Conservation (phyloP, 2,888 invertebrate species). For the Apocheima hispidaria region DNA sequence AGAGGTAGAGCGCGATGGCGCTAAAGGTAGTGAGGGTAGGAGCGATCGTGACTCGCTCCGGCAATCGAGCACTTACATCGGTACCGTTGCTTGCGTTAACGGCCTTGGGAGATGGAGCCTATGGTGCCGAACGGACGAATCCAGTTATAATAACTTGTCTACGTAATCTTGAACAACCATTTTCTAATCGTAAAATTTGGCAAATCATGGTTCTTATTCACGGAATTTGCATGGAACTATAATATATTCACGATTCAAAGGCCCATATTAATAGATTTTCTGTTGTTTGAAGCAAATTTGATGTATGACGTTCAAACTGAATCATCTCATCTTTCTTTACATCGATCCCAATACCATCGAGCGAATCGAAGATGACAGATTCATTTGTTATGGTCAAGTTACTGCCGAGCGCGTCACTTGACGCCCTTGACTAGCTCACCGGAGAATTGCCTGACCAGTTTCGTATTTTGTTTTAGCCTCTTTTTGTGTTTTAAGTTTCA, state of each 20-base stretch:
- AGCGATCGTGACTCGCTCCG: constrained; percentile 71
- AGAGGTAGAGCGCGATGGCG: constrained; percentile 58
- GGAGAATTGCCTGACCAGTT: constrained; percentile 43
- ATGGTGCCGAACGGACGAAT: constrained; percentile 64
- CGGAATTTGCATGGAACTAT: neutral
- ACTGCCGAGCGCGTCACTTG: constrained; percentile 52
- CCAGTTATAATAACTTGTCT: constrained; percentile 54
- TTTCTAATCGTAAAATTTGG: neutral
- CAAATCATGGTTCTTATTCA: neutral
- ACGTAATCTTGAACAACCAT: constrained; percentile 33
- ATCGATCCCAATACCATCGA: constrained; percentile 45
- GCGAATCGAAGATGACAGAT: constrained; percentile 52
- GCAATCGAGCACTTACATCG: constrained; percentile 55
- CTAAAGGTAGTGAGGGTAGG: constrained; percentile 42
- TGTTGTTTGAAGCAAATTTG: neutral
- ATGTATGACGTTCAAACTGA: constrained; percentile 37
- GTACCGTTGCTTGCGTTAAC: constrained; percentile 72
- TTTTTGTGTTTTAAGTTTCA: constrained; percentile 34
- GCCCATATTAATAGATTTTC: neutral
- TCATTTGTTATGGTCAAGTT: constrained; percentile 58
- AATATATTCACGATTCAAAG: too few relatives aligned
- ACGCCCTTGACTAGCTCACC: constrained; percentile 58
- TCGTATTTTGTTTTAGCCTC: constrained; percentile 33
- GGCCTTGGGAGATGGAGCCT: constrained; percentile 73
- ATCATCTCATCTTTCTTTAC: constrained; percentile 37